A percentile compares a stretch with the other conserved stretches of the same genome.
Evolutionary conservation across 2,797 vertebrate species (phyloP).

Genomic region (Synanceia verrucosa): DNA sequence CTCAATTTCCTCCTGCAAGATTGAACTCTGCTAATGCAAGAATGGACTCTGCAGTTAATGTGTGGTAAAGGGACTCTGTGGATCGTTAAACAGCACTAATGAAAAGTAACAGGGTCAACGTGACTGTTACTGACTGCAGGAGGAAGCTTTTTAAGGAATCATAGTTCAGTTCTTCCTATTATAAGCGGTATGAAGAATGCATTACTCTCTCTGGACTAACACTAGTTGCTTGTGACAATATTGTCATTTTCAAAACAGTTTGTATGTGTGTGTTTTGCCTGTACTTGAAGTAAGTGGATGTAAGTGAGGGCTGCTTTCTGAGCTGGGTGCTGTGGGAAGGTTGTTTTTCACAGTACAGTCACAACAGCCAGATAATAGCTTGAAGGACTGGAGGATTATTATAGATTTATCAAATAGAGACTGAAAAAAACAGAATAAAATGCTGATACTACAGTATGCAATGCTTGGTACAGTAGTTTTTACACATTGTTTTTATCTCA

Average conservation of each 20-base stretch:
- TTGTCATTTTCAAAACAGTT: constrained; percentile 72
- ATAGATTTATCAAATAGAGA: constrained; percentile 78
- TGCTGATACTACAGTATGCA: constrained; percentile 81
- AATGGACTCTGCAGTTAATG: constrained; percentile 32
- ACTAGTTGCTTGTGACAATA: constrained; percentile 70
- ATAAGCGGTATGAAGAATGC: constrained; percentile 82
- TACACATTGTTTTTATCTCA: constrained; percentile 74
- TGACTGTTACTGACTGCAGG: constrained; percentile 45
- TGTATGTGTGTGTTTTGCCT: constrained; percentile 79
- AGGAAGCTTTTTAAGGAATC: constrained; percentile 44
- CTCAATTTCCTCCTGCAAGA: constrained; percentile 52
- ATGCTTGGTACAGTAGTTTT: constrained; percentile 83
- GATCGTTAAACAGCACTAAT: constrained; percentile 37
- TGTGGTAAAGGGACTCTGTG: constrained; percentile 12
- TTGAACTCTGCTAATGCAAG: constrained; percentile 37
- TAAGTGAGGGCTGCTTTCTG: constrained; percentile 90
- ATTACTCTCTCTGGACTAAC: constrained; percentile 82
- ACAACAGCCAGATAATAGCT: constrained; percentile 86
- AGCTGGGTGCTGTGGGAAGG: constrained; percentile 88
- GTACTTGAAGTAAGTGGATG: constrained; percentile 86
- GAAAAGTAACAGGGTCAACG: constrained; percentile 14
- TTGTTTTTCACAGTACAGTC: constrained; percentile 85
- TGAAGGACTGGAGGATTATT: constrained; percentile 77
- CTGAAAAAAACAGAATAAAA: constrained; percentile 80
- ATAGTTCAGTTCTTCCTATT: constrained; percentile 60